phyloP scores from a whole-genome alignment of 2,888 invertebrate genomes.

The Luperina nickerlii region DNA sequence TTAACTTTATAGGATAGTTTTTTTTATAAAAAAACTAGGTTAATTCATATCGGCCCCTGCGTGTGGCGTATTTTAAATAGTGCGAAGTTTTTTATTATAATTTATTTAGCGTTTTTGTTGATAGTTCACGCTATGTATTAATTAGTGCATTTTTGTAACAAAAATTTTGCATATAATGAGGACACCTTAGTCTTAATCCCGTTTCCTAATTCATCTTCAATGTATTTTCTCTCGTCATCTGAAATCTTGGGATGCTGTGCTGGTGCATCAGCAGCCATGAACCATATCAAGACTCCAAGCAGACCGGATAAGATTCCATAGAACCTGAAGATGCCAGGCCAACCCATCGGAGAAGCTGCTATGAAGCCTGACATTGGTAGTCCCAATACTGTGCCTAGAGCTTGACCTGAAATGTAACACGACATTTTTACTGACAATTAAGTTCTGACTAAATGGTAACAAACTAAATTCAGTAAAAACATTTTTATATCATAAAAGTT shows the following conservation, averaged over 20 bases:
- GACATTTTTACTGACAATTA: background rate
- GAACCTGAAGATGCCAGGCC: slow-evolving; percentile 95
- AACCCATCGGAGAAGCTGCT: slow-evolving; percentile 92
- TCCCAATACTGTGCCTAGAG: slow-evolving; percentile 94
- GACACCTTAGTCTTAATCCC: slow-evolving; percentile 73
- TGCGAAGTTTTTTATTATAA: background rate
- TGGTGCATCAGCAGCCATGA: slow-evolving; percentile 92
- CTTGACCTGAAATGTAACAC: slow-evolving; percentile 69
- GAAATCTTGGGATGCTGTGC: slow-evolving; percentile 91
- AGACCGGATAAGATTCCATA: slow-evolving; percentile 91
- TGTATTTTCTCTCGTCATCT: slow-evolving; percentile 92
- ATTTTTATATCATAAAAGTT: background rate
- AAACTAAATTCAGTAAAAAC: background rate
- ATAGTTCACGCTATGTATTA: background rate
- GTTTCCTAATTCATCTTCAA: slow-evolving; percentile 91
- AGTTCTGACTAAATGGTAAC: background rate
- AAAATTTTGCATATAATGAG: background rate
- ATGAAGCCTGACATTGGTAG: slow-evolving; percentile 93
- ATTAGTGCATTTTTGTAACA: background rate
- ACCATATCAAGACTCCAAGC: slow-evolving; percentile 89
- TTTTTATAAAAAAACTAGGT: background rate
- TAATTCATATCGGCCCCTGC: slow-evolving; percentile 3
- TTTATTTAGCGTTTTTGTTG: background rate
- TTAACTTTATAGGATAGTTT: background rate
- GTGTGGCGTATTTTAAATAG: slow-evolving; percentile 66